These are phyloP conservation scores for Conomelus anceps DNA, from an alignment of 2,888 invertebrate genomes.

Conservation along the genomic window DNA sequence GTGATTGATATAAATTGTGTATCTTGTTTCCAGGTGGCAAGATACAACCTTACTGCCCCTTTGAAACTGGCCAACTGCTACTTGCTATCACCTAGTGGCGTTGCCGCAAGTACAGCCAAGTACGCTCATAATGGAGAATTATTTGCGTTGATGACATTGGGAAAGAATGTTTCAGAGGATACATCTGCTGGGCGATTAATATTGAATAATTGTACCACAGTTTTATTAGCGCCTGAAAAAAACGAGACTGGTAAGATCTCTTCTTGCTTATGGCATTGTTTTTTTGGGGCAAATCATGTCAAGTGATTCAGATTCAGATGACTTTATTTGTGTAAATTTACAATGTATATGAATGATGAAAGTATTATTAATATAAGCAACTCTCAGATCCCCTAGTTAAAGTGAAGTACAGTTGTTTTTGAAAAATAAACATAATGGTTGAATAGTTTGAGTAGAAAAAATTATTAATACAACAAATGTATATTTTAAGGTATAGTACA, in stretches of 20 bases:
- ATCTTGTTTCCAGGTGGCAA: slow-evolving; percentile 46
- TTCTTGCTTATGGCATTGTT: too few species aligned
- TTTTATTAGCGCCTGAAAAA: slow-evolving; percentile 49
- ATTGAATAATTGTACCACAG: slow-evolving; percentile 65
- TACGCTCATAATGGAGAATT: slow-evolving; percentile 69
- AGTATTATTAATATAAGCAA: too few species aligned
- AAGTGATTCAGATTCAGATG: too few species aligned
- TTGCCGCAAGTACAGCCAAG: slow-evolving; percentile 64
- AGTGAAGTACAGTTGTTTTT: too few species aligned
- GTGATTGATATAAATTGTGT: not conserved
- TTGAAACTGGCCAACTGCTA: slow-evolving; percentile 60
- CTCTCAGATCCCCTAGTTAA: too few species aligned
- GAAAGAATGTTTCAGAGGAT: slow-evolving; percentile 71
- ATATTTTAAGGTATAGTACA: too few species aligned
- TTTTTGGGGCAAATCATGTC: too few species aligned
- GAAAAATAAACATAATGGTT: too few species aligned
- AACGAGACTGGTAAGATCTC: slow-evolving; percentile 14
- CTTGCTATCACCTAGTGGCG: slow-evolving; percentile 59
- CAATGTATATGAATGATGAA: too few species aligned
- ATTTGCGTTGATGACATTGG: slow-evolving; percentile 63
- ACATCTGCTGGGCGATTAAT: slow-evolving; percentile 73
- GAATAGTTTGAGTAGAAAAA: too few species aligned
- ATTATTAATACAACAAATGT: too few species aligned
- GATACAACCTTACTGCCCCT: slow-evolving; percentile 59
- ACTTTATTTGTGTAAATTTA: too few species aligned